A percentile compares a stretch with the other conserved stretches of the same genome.
phyloP scores from a whole-genome alignment of 2,797 vertebrate species.

The Hafferia zeledoni region DNA sequence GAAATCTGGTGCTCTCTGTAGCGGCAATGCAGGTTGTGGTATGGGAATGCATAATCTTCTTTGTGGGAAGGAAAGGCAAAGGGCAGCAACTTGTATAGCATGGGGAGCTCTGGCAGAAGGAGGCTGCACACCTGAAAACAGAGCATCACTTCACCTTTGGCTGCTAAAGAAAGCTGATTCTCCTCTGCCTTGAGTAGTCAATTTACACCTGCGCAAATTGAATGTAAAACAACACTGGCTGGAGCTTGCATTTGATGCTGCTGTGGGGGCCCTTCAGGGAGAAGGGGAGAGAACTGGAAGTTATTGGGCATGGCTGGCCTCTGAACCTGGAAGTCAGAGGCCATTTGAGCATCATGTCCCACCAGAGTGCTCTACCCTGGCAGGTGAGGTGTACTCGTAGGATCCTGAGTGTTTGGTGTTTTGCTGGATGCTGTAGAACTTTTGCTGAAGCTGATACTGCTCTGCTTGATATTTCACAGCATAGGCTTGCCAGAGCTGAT shows the following conservation, averaged over 20 bases:
- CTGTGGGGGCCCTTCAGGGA: background rate
- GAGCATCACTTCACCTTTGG: background rate
- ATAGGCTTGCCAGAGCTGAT: background rate
- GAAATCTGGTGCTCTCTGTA: background rate
- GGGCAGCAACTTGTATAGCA: background rate
- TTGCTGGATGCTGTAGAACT: background rate
- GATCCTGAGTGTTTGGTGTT: background rate
- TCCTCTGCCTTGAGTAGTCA: background rate
- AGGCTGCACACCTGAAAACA: background rate
- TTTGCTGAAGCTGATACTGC: background rate
- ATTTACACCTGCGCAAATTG: background rate
- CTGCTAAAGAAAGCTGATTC: slow-evolving; percentile 25
- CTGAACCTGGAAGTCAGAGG: background rate
- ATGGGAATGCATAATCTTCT: background rate
- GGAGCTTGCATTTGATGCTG: background rate
- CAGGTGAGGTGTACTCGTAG: background rate
- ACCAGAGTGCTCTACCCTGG: background rate
- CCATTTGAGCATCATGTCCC: background rate
- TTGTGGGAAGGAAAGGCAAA: background rate
- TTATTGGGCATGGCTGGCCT: fast-evolving
- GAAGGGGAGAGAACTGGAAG: background rate
- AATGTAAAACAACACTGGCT: background rate
- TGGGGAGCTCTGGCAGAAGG: background rate
- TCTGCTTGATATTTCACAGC: background rate
- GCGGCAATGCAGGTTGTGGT: background rate